phyloP scores from a whole-genome alignment of 2,797 vertebrate genomes.

The Oreortyx pictus region DNA sequence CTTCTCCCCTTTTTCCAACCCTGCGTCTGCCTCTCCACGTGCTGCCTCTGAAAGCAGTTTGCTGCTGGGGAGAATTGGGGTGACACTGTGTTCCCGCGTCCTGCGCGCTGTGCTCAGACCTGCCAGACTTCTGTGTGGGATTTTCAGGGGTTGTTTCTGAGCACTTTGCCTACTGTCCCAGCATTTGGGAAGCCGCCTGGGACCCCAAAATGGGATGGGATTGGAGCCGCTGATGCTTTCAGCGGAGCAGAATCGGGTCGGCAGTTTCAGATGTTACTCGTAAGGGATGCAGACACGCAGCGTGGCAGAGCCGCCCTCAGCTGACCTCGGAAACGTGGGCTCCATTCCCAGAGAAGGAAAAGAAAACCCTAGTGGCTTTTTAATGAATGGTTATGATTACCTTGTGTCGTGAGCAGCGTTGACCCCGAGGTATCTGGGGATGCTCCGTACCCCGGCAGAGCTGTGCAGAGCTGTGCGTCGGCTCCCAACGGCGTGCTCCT shows the following conservation, averaged over 20 bases:
- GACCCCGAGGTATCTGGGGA: neutral
- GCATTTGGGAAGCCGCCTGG: neutral
- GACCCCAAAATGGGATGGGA: too few relatives aligned
- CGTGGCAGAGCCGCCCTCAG: neutral
- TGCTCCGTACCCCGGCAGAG: neutral
- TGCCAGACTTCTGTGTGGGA: neutral
- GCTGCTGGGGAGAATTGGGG: neutral
- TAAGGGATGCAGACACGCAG: neutral
- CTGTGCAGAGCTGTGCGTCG: neutral
- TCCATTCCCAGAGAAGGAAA: neutral
- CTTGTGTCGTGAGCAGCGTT: neutral
- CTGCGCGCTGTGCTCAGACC: neutral
- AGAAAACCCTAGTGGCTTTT: neutral
- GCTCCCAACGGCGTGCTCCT: neutral
- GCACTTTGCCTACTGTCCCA: neutral
- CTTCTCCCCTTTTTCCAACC: neutral
- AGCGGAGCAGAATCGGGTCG: too few relatives aligned
- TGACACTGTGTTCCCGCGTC: neutral
- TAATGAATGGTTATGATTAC: neutral
- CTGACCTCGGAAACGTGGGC: neutral
- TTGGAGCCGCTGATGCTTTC: too few relatives aligned
- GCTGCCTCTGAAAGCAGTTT: neutral
- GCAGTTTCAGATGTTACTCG: neutral
- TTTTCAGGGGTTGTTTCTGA: neutral
- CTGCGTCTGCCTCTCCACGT: neutral